Percentiles rank a stretch among this genome's conserved stretches.
These are phyloP conservation scores for Lepidotrigona ventralis DNA, from an alignment of 1,140 invertebrate genomes.

Conservation along the genomic window DNA sequence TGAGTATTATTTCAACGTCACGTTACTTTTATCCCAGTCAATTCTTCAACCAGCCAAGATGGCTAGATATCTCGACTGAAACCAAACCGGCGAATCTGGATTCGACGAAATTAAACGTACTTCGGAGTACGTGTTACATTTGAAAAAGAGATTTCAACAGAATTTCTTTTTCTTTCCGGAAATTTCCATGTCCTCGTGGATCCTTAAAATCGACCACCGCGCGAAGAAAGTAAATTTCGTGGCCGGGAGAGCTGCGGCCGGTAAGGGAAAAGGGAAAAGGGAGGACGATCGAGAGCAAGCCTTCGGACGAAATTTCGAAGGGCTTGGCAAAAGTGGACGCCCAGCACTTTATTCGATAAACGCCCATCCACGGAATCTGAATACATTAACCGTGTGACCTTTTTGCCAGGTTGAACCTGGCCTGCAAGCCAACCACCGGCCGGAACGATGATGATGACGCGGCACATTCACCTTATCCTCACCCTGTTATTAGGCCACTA, in stretches of 20 bases:
- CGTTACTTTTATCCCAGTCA: no score
- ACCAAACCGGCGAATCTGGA: no score
- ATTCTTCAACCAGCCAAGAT: no score
- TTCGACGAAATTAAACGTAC: no score
- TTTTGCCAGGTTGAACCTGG: constrained; percentile 24
- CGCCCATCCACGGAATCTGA: constrained; percentile 64
- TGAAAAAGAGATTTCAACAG: no score
- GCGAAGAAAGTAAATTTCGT: not conserved
- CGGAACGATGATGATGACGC: constrained; percentile 54
- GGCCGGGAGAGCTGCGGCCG: not conserved
- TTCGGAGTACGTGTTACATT: no score
- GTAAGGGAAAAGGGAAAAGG: constrained; percentile 20
- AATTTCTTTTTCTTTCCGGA: rapidly evolving
- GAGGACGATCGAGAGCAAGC: constrained; percentile 14
- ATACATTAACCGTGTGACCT: constrained; percentile 63
- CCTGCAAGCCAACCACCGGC: constrained; percentile 8
- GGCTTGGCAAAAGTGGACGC: constrained; percentile 56
- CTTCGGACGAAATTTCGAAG: constrained; percentile 44
- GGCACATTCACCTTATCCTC: constrained; percentile 54
- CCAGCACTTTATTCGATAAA: constrained; percentile 67
- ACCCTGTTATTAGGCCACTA: constrained; percentile 59
- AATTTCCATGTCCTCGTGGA: no score
- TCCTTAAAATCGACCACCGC: no score
- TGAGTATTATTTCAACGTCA: no score
- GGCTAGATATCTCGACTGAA: no score